Evolutionary conservation across 2,113 vertebrate species (phyloP).

Genomic region (Prunella himalayana): DNA sequence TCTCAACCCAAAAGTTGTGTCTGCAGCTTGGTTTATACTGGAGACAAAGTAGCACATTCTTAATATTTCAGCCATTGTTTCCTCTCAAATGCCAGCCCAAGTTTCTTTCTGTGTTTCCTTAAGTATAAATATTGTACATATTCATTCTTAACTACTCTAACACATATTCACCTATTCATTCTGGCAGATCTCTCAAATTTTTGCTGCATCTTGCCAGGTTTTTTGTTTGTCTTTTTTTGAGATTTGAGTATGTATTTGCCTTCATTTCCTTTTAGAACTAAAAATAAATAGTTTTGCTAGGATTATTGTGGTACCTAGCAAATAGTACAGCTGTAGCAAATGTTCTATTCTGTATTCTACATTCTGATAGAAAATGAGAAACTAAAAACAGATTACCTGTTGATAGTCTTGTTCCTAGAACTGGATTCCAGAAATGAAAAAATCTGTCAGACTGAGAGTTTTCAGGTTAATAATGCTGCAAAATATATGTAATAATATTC

Average conservation of each 20-base stretch:
- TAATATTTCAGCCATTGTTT: neutral
- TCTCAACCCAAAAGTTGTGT: neutral
- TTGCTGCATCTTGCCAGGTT: neutral
- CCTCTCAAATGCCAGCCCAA: neutral
- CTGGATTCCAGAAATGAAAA: neutral
- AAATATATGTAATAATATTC: neutral
- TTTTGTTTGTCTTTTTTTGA: neutral
- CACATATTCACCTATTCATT: neutral
- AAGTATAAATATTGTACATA: neutral
- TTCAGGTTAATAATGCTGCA: neutral
- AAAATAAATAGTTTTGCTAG: neutral
- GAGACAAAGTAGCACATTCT: neutral
- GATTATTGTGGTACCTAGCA: neutral
- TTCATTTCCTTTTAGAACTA: neutral
- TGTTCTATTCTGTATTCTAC: fast-evolving
- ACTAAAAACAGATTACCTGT: neutral
- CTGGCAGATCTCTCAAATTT: neutral
- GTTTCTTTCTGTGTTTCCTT: neutral
- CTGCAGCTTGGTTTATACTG: neutral
- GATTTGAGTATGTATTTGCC: neutral
- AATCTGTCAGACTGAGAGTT: neutral
- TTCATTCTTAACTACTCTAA: neutral
- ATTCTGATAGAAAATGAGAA: neutral
- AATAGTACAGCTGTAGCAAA: neutral
- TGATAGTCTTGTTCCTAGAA: neutral